These are phyloP conservation scores for Potorous gilbertii DNA, from an alignment of 2,797 vertebrate genomes.

Conservation along the genomic window DNA sequence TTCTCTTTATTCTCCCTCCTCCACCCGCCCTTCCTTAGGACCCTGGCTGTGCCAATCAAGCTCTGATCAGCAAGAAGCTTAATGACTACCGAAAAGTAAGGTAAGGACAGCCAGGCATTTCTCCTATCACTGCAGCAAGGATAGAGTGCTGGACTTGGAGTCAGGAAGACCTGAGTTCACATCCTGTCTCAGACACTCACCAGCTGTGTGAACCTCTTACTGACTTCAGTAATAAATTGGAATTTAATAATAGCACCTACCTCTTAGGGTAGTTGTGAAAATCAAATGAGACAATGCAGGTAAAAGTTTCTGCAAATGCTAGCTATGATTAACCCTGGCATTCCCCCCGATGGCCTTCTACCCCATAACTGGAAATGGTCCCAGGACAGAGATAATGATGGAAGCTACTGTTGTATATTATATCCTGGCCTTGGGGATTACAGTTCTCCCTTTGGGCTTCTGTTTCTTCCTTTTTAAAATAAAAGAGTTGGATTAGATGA, in stretches of 20 bases:
- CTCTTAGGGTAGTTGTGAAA: not conserved
- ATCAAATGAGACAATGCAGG: not conserved
- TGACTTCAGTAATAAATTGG: not conserved
- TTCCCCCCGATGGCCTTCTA: not conserved
- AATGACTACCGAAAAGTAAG: conserved; percentile 98
- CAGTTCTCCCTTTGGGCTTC: not conserved
- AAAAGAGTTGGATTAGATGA: not conserved
- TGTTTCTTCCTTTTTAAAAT: not conserved
- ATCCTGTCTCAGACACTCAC: not conserved
- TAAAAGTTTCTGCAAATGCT: not conserved
- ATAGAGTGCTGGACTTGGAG: not conserved
- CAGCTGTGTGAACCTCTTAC: not conserved
- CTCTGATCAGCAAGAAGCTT: conserved; percentile 97
- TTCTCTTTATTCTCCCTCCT: conserved; percentile 56
- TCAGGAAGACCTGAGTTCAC: not conserved
- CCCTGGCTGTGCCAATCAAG: conserved; percentile 94
- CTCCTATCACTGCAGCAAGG: not conserved
- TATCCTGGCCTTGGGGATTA: not conserved
- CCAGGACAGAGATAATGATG: not conserved
- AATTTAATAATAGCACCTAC: not conserved
- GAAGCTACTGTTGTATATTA: not conserved
- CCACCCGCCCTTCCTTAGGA: conserved; percentile 85
- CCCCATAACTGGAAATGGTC: not conserved
- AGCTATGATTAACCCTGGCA: not conserved
- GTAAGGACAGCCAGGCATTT: conserved; percentile 78